Conservation (phyloP, 1,140 invertebrate species). For the Zaprionus vittiger region DNA sequence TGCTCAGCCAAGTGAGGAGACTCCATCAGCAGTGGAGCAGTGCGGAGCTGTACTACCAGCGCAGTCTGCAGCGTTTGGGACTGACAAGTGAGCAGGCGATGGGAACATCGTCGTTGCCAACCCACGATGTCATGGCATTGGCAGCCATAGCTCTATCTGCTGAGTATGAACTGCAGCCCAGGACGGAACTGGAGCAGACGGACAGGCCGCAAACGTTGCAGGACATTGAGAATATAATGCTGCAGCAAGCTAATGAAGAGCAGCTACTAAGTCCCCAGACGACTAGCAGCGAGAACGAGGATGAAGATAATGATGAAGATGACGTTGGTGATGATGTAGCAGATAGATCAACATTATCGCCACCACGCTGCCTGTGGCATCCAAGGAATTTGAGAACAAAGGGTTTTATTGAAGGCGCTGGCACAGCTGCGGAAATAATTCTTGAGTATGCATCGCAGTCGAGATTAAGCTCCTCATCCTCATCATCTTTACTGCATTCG, state of each 20-base stretch:
- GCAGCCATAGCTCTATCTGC: slow-evolving; percentile 68
- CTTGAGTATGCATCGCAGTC: slow-evolving; percentile 67
- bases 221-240: slow-evolving; percentile 66
- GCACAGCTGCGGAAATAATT: slow-evolving; percentile 72
- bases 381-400: slow-evolving; percentile 20
- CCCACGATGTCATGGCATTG: slow-evolving; percentile 66
- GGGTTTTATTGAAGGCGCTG: slow-evolving; percentile 7
- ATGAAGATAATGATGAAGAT: background rate
- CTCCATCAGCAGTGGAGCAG: slow-evolving; percentile 68
- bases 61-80: slow-evolving; percentile 65
- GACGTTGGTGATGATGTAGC: background rate
- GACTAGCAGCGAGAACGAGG: slow-evolving; percentile 17
- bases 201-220: slow-evolving; percentile 42
- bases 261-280: slow-evolving; percentile 9
- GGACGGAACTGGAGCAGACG: background rate
- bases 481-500: background rate
- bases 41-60: slow-evolving; percentile 63
- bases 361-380: slow-evolving; percentile 72
- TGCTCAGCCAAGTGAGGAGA: slow-evolving; percentile 53
- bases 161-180: slow-evolving; percentile 34
- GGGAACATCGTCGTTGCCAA: slow-evolving; percentile 18
- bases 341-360: background rate
- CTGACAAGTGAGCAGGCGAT: slow-evolving; percentile 9
- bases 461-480: background rate
- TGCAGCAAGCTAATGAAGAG: slow-evolving; percentile 44